A percentile compares a stretch with the other conserved stretches of the same genome.
phyloP scores from a whole-genome alignment of 2,113 vertebrate species.

The Ramphastos sulfuratus region DNA sequence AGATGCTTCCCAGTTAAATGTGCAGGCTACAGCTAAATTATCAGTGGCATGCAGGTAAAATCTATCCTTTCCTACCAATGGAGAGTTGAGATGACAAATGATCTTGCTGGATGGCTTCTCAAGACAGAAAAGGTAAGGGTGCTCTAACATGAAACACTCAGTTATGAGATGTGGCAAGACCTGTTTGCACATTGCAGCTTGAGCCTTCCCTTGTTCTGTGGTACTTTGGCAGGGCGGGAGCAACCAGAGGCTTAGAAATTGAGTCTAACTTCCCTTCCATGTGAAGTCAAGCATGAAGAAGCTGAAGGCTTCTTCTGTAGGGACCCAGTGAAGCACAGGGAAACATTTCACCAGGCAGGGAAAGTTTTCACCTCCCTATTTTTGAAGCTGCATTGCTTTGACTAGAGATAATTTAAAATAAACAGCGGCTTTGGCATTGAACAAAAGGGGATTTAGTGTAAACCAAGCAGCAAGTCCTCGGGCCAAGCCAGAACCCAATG shows the following conservation, averaged over 20 bases:
- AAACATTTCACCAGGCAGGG: background rate
- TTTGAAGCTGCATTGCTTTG: background rate
- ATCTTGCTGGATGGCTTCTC: background rate
- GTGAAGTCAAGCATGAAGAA: background rate
- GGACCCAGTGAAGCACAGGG: background rate
- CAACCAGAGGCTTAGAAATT: background rate
- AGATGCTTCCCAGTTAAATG: background rate
- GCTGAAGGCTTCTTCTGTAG: background rate
- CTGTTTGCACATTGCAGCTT: background rate
- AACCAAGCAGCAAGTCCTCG: background rate
- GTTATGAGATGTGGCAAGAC: background rate
- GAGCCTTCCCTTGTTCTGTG: background rate
- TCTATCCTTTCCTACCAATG: background rate
- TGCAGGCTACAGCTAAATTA: background rate
- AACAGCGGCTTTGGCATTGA: background rate
- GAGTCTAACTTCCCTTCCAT: background rate
- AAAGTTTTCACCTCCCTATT: background rate
- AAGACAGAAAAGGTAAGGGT: background rate
- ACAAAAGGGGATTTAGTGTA: background rate
- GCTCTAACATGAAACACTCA: rapidly evolving
- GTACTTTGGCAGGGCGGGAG: background rate
- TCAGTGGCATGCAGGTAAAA: background rate
- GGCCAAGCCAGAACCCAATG: background rate
- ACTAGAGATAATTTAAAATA: background rate
- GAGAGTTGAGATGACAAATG: background rate